Conservation (phyloP, 35 echinoderm and acorn worm species). For the Chiridota heheva region DNA sequence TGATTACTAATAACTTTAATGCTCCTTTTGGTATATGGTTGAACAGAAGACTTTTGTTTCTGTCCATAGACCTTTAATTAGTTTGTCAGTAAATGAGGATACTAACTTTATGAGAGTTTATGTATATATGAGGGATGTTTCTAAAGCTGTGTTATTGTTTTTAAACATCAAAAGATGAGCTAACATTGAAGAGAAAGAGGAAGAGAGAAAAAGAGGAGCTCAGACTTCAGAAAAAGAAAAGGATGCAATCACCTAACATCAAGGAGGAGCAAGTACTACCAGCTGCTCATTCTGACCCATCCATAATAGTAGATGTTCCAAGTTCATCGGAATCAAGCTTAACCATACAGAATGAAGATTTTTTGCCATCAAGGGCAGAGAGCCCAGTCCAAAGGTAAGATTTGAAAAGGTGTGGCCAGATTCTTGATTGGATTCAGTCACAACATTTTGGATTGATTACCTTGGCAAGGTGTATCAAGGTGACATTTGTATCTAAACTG, state of each 20-base stretch:
- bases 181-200: slow-evolving; percentile 27
- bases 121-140: neutral
- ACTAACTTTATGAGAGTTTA: neutral
- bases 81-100: too few species aligned
- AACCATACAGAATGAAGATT: slow-evolving; percentile 7
- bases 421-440: neutral
- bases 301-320: slow-evolving; percentile 6
- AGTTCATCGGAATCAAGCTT: slow-evolving; percentile 23
- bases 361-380: neutral
- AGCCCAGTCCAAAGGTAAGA: neutral
- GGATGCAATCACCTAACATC: slow-evolving; percentile 14
- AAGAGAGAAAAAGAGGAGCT: slow-evolving; percentile 43
- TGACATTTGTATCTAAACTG: too few species aligned
- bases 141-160: neutral
- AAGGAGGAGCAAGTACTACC: slow-evolving; percentile 16
- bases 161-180: neutral
- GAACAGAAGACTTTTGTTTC: neutral
- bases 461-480: too few species aligned
- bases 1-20: neutral
- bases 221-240: slow-evolving; percentile 27
- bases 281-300: slow-evolving; percentile 12
- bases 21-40: neutral
- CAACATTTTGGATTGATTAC: too few species aligned
- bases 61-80: neutral
- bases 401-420: neutral